Conservation (phyloP, 2,113 vertebrate species). For the Ophthalmolycus amberensis region DNA sequence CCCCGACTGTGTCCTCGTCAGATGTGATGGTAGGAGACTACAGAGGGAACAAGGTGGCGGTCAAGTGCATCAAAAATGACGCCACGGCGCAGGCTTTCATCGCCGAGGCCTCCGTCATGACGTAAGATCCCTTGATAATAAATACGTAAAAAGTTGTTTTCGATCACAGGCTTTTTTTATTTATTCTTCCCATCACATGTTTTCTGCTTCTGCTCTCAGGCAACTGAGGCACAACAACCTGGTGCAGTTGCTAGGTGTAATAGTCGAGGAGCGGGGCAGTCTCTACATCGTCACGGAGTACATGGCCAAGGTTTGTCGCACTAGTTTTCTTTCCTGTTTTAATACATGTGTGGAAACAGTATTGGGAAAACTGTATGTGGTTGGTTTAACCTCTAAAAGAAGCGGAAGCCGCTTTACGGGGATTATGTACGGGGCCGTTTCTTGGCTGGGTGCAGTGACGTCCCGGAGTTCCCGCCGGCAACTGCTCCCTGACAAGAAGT, state of each 20-base stretch:
- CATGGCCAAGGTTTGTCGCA: conserved; percentile 93
- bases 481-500: not conserved
- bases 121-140: conserved; percentile 82
- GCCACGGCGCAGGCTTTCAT: conserved; percentile 97
- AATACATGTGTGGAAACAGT: not conserved
- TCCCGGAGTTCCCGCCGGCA: not conserved
- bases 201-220: conserved; percentile 67
- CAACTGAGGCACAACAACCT: conserved; percentile 97
- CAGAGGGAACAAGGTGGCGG: conserved; percentile 94
- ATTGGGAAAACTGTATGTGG: not conserved
- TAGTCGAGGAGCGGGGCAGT: conserved; percentile 93
- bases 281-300: conserved; percentile 98
- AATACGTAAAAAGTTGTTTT: not conserved
- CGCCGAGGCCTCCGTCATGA: conserved; percentile 97
- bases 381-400: not conserved
- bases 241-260: conserved; percentile 95
- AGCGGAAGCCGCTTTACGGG: not conserved
- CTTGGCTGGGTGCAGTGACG: too few relatives aligned
- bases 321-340: not conserved
- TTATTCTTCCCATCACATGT: not conserved
- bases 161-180: not conserved
- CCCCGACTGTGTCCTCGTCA: conserved; percentile 27
- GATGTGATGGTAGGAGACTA: conserved; percentile 90
- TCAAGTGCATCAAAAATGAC: conserved; percentile 98
- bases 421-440: not conserved